These are phyloP conservation scores for Cryptocephalus primarius DNA, from an alignment of 2,888 invertebrate species.

Conservation along the genomic window DNA sequence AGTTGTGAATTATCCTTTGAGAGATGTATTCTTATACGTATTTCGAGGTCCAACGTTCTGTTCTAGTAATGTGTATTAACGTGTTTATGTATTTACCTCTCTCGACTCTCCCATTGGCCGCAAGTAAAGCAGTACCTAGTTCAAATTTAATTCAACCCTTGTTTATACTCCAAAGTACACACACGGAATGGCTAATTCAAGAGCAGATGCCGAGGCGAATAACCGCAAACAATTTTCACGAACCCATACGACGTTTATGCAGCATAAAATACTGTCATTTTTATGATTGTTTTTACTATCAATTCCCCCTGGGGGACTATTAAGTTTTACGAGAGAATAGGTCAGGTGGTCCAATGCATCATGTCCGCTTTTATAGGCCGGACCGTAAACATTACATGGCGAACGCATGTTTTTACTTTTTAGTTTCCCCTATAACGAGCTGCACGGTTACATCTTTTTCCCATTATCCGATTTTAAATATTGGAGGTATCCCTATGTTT, in stretches of 20 bases:
- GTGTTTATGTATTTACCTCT: not conserved
- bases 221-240: not conserved
- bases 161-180: no score
- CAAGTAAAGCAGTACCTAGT: no score
- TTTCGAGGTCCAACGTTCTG: not conserved
- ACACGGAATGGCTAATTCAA: no score
- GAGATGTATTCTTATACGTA: not conserved
- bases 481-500: no score
- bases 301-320: constrained; percentile 30
- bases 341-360: constrained; percentile 15
- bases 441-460: not conserved
- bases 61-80: constrained; percentile 3
- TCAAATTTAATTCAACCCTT: no score
- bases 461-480: not conserved
- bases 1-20: no score
- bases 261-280: constrained; percentile 23
- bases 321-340: constrained; percentile 31
- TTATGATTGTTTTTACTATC: constrained; percentile 32
- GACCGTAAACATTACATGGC: constrained; percentile 27
- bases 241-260: not conserved
- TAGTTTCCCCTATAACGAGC: not conserved
- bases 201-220: not conserved
- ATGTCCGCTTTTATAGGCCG: constrained; percentile 24
- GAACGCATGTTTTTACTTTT: constrained; percentile 20
- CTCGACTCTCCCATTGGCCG: no score